Evolutionary conservation across 2,888 invertebrate genomes (phyloP).

Genomic region (Oeneis ivallda): DNA sequence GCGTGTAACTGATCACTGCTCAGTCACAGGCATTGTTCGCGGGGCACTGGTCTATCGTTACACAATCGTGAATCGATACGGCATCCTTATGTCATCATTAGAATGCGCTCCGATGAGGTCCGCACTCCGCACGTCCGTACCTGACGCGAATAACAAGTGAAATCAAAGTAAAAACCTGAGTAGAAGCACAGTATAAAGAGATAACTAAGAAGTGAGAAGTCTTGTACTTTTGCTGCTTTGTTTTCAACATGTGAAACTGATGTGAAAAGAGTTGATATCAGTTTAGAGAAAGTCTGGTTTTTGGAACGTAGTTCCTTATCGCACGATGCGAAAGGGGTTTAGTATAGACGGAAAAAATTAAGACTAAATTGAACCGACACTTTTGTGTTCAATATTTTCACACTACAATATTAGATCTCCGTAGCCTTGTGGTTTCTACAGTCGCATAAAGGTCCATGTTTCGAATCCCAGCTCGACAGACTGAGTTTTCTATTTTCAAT

Average conservation of each 20-base stretch:
- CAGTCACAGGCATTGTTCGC: conserved; percentile 27
- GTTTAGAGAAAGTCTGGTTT: conserved; percentile 9
- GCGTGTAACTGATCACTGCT: conserved; percentile 19
- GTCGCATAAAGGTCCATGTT: no score
- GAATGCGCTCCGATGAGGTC: conserved; percentile 22
- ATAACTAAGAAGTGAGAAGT: no score
- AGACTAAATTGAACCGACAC: no score
- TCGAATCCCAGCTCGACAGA: no score
- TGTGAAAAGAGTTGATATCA: neutral
- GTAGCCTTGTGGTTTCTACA: no score
- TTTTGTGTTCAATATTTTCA: no score
- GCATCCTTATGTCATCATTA: conserved; percentile 31
- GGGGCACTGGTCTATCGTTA: conserved; percentile 19
- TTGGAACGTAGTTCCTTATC: neutral
- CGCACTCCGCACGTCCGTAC: conserved; percentile 24
- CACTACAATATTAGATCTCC: no score
- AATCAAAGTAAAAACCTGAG: neutral
- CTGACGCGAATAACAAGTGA: conserved; percentile 34
- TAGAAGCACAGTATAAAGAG: no score
- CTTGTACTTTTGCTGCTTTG: conserved; percentile 1
- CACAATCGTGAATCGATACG: conserved; percentile 29
- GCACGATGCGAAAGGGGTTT: no score
- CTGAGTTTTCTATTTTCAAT: no score
- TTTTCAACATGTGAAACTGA: neutral
- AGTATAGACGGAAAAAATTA: no score